Evolutionary conservation across 2,113 vertebrate genomes (phyloP), one percentile per base, ranked within the genome.

Genomic region (Theropithecus gelada): DNA sequence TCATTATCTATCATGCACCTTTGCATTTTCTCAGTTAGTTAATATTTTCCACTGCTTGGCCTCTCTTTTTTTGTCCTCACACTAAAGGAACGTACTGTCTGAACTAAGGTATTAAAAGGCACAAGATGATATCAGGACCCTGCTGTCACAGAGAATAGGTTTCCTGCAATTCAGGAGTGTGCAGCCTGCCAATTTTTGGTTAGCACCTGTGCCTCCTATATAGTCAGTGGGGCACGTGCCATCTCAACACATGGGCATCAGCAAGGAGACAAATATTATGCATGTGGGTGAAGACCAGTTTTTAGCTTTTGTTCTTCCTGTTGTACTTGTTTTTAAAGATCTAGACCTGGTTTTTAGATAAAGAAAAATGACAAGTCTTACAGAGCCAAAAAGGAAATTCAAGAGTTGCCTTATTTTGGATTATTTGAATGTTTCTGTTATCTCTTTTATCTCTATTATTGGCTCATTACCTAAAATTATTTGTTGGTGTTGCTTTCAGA

Each of bases 391-490:
- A 84, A 72, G 8, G 35, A 70, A 90, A 70, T 45, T 91, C n/a
- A 84, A 66, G 23, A 11, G n/a, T 96, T 94, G 2, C 72, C 6
- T 89, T 92, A 61, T 76, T 89, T 85, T 32, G 9, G 27, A 57
- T 80, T 84, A 92, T 70, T 86, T 89, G 16, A 59, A 81, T 90
- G 59, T n/a, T 82, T 96, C 92, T 81, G 5, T 80, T 38, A n/a
- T 76, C 64, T 84, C 11, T 84, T 79, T 80, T 55, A 25, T 85
- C 23, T 78, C 40, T 38, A 50, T 57, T 86, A 38, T 70, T 61
- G 59, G 20, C 12, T 89, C 55, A 22, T 73, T 79, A 79, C 17
- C 43, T 35, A 86, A 78, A 57, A 84, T 61, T 55, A 9, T 45
- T 81, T 66, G 0, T 32, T 35, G 8, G 6, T 82, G 3, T 89